Evolutionary conservation across 1,140 invertebrate genomes (phyloP).

Genomic region (Uloborus diversus): DNA sequence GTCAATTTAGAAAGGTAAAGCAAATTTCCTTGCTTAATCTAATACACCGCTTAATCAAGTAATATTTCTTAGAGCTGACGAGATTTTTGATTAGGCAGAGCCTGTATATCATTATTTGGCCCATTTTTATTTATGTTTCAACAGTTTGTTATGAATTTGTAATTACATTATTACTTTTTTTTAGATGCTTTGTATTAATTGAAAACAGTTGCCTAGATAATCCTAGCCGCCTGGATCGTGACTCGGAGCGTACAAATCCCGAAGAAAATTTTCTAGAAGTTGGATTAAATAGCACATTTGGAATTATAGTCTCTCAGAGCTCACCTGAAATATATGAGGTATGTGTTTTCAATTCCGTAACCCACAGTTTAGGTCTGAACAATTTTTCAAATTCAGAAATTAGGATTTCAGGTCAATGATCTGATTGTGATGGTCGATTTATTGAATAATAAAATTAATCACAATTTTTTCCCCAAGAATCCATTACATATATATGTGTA

Average conservation of each 20-base stretch:
- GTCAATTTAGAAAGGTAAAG: too few relatives aligned
- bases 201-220: conserved; percentile 77
- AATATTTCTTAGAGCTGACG: too few relatives aligned
- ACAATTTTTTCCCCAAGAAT: too few relatives aligned
- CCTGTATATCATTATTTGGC: not conserved
- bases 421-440: too few relatives aligned
- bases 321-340: conserved; percentile 72
- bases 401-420: too few relatives aligned
- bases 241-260: conserved; percentile 72
- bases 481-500: too few relatives aligned
- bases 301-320: conserved; percentile 73
- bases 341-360: conserved; percentile 55
- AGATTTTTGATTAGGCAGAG: not conserved
- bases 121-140: not conserved
- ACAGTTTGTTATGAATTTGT: too few relatives aligned
- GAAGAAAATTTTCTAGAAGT: conserved; percentile 77
- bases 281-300: conserved; percentile 75
- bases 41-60: too few relatives aligned
- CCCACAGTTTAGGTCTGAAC: not conserved
- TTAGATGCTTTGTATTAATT: conserved; percentile 74
- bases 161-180: conserved; percentile 4
- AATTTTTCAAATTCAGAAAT: too few relatives aligned
- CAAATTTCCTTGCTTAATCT: too few relatives aligned
- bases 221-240: conserved; percentile 68
- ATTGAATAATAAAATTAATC: too few relatives aligned